Evolutionary conservation across 2,797 vertebrate genomes (phyloP), one percentile per base, ranked within the genome.

Genomic region (Tinamus major): DNA sequence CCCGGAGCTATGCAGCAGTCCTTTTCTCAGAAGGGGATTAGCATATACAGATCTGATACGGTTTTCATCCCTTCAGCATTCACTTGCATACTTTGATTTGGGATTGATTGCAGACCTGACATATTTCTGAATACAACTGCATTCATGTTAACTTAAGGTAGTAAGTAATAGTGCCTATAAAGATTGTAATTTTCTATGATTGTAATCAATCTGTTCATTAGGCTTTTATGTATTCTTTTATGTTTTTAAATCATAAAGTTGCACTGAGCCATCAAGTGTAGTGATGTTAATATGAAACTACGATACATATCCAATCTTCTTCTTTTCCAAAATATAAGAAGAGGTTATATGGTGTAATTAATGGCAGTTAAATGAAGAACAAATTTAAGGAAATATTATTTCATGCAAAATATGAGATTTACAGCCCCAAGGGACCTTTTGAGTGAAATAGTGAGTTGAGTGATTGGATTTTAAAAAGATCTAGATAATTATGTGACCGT

Each of bases 401-500:
- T 88, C 75, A 56, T 80, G 71, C 44, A 86, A 94, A 92, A 72
- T 85, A 53, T n/a, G 68, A 65, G 74, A 92, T 93, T 92, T 93
- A 55, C 48, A 79, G 74, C 74, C 95, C 48, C 85, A 68, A 75
- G 92, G 94, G 90, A 68, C 70, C 75, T 94, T 93, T 91, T 16
- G 9, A 92, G 69, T 71, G 68, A 96, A 95, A 87, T 41, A 90
- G 56, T 65, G 58, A 87, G 65, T 70, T 90, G 85, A 93, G 64
- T 80, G 91, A 93, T 81, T 90, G 84, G 63, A 75, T 96, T 96
- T 93, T 89, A 31, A 91, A 93, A 93, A 83, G 14, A 90, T 87
- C 46, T 85, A 77, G 68, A 91, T 92, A 95, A 96, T 95, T 93
- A 93, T 59, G 71, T 94, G 94, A 72, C 88, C 87, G 91, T 93